Evolutionary conservation across 2,113 vertebrate species (phyloP).

Genomic region (Rhinichthys klamathensis): DNA sequence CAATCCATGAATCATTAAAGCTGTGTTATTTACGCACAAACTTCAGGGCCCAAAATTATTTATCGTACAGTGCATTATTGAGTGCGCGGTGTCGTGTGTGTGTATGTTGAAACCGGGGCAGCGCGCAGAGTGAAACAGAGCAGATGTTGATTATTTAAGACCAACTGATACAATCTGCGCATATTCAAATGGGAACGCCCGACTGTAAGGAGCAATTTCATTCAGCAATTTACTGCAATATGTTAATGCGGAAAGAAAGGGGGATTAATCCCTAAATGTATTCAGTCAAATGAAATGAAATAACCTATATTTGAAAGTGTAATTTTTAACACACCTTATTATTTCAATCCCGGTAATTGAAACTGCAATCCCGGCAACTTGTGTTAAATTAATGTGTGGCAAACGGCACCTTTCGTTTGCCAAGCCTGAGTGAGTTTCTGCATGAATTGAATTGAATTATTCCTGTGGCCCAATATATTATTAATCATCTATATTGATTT

Average conservation of each 20-base stretch:
- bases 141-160: slow-evolving; percentile 47
- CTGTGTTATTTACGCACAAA: not conserved
- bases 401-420: slow-evolving; percentile 73
- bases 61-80: slow-evolving; percentile 23
- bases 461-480: slow-evolving; percentile 79
- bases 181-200: slow-evolving; percentile 51
- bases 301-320: slow-evolving; percentile 77
- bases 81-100: not conserved
- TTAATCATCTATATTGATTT: slow-evolving; percentile 86
- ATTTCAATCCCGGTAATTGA: slow-evolving; percentile 75
- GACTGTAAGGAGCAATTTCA: slow-evolving; percentile 70
- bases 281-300: slow-evolving; percentile 75
- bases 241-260: slow-evolving; percentile 67
- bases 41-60: slow-evolving; percentile 7
- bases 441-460: slow-evolving; percentile 82
- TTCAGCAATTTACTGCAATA: slow-evolving; percentile 71
- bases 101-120: not conserved
- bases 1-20: slow-evolving; percentile 36
- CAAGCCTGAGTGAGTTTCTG: slow-evolving; percentile 74
- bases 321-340: slow-evolving; percentile 74
- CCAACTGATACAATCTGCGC: slow-evolving; percentile 32
- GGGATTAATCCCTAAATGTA: slow-evolving; percentile 62
- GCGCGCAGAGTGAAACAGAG: slow-evolving; percentile 12
- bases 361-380: slow-evolving; percentile 72
- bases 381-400: slow-evolving; percentile 75